These are phyloP conservation scores for Terebella lapidaria DNA, from an alignment of 2,888 invertebrate species.

Conservation along the genomic window DNA sequence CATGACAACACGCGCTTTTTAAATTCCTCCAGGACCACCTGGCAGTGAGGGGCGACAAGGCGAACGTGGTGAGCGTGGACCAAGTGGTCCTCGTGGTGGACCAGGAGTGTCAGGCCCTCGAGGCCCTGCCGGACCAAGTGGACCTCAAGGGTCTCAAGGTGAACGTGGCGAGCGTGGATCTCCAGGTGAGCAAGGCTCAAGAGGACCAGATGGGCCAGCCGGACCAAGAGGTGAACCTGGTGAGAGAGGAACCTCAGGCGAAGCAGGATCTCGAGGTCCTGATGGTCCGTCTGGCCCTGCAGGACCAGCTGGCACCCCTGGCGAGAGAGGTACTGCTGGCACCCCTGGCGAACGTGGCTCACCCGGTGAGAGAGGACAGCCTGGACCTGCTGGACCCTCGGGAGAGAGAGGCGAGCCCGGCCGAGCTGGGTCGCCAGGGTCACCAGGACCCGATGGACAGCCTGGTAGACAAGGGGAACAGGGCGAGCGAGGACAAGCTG, in stretches of 20 bases:
- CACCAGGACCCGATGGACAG: slow-evolving; percentile 13
- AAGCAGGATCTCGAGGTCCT: slow-evolving; percentile 11
- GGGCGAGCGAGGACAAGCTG: slow-evolving; percentile 32
- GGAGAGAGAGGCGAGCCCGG: slow-evolving; percentile 2
- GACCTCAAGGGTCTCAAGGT: slow-evolving; percentile 9
- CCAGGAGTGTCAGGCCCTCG: slow-evolving; percentile 9
- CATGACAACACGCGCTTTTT: no score
- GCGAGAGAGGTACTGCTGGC: slow-evolving; percentile 7
- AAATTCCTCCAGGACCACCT: slow-evolving; percentile 1
- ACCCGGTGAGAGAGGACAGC: slow-evolving; percentile 10
- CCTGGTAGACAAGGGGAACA: slow-evolving; percentile 11
- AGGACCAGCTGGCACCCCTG: slow-evolving; percentile 9
- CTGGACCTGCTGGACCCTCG: slow-evolving; percentile 10
- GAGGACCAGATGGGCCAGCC: slow-evolving; percentile 10
- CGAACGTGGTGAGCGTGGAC: slow-evolving; percentile 11
- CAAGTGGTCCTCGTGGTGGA: slow-evolving; percentile 4
- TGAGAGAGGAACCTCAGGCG: slow-evolving; percentile 10
- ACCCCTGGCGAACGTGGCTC: slow-evolving; percentile 4
- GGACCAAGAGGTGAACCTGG: slow-evolving; percentile 16
- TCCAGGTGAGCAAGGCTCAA: slow-evolving; percentile 9
- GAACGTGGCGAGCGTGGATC: slow-evolving; percentile 9
- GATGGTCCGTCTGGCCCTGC: slow-evolving; percentile 3
- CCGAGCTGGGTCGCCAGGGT: slow-evolving; percentile 9
- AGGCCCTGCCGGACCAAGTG: slow-evolving; percentile 9
- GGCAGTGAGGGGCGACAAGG: slow-evolving; percentile 12